Evolutionary conservation across 2,888 invertebrate species (phyloP).

Genomic region (Caenorhabditis zanzibari): DNA sequence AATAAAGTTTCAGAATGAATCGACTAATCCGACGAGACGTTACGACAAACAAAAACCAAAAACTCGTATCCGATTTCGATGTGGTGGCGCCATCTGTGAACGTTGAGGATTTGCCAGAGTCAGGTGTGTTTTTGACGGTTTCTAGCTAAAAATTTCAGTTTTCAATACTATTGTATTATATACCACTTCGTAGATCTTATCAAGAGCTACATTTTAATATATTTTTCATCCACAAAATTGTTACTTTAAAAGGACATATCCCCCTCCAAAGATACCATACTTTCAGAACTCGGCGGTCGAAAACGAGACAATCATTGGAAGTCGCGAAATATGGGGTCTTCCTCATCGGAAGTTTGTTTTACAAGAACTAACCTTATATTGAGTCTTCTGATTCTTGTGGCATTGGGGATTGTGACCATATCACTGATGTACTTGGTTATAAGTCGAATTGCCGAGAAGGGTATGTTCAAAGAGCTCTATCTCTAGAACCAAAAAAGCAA

Average conservation of each 20-base stretch:
- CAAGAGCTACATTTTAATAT: too few species aligned
- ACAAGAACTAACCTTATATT: slow-evolving; percentile 42
- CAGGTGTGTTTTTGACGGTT: too few species aligned
- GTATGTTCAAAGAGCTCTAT: too few species aligned
- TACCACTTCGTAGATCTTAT: too few species aligned
- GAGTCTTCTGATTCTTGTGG: slow-evolving; percentile 35
- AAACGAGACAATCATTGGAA: neutral
- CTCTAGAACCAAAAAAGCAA: too few species aligned
- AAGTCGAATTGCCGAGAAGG: slow-evolving; percentile 37
- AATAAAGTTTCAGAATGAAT: slow-evolving; percentile 45
- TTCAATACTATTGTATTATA: too few species aligned
- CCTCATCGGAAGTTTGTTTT: slow-evolving; percentile 45
- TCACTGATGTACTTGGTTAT: slow-evolving; percentile 52
- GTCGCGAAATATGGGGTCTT: neutral
- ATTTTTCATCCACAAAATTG: too few species aligned
- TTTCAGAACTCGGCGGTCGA: slow-evolving; percentile 23
- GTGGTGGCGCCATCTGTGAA: slow-evolving; percentile 72
- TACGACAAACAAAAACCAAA: neutral
- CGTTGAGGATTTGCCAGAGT: slow-evolving; percentile 73
- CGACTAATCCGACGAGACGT: slow-evolving; percentile 58
- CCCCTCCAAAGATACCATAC: neutral
- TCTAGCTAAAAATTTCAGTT: too few species aligned
- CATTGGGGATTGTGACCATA: slow-evolving; percentile 39
- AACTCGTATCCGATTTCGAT: slow-evolving; percentile 64
- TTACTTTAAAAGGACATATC: too few species aligned